Evolutionary conservation across 2,888 invertebrate species (phyloP), one percentile per base, ranked within the genome.

Genomic region (Tenthredo amoena): DNA sequence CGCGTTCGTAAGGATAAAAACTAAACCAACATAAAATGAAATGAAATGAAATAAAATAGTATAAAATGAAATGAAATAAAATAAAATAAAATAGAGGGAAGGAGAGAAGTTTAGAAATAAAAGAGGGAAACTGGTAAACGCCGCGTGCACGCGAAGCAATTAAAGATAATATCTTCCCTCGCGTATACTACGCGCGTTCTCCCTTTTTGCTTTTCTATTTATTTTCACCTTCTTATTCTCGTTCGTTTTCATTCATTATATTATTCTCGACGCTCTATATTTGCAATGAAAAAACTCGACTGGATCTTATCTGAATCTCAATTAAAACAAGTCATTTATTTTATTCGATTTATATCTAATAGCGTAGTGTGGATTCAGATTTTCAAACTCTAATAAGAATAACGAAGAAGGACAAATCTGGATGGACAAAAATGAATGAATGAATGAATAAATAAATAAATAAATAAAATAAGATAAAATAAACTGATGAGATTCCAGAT

Each of bases 81-180:
- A 6, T 26, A 34, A 68, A 31, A 31, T 26, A 34, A n/a, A 37
- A 5, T 15, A 71, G 10, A 15, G 31, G 15, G 34, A n/a, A 18
- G 72, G 26, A 50, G 76, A 50, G 50, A 76, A 50, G 31, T 50
- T 0, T 7, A 31, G 31, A 31, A 50, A 50, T 34, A 76, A 76
- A 31, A 76, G 7, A 76, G 2, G n/a, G 2, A 68, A 68, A 68
- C 26, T 34, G 34, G 31, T 31, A 34, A 77, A 50, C 76, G 31
- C 50, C 47, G 76, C 72, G 76, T 50, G 76, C 76, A 77, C 76
- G 76, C 76, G 76, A 77, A 50, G 76, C 76, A 47, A 77, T 77
- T 77, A 77, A 77, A 55, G 76, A 77, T 77, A 77, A 77, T 77
- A 77, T 55, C 76, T 50, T 77, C 26, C 31, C 50, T 50, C 47